Percentiles rank a stretch among this genome's conserved stretches.
phyloP scores from a whole-genome alignment of 2,113 vertebrate genomes.

The Miniopterus natalensis region DNA sequence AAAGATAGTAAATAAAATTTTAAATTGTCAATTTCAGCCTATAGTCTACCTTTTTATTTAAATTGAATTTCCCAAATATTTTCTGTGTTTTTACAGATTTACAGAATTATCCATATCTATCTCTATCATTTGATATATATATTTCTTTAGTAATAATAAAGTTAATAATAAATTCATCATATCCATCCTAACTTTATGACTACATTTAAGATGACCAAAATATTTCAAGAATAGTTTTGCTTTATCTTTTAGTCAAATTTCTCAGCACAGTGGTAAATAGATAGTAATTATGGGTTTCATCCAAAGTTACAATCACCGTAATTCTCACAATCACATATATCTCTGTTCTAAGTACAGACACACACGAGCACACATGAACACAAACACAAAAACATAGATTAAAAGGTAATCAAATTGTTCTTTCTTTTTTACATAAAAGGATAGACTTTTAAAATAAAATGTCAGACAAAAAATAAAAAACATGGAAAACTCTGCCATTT shows the following conservation, averaged over 20 bases:
- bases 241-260: neutral
- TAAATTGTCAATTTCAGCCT: no score
- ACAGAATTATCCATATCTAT: no score
- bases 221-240: neutral
- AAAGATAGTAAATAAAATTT: no score
- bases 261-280: neutral
- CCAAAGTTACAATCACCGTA: neutral
- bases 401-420: neutral
- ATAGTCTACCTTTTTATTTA: no score
- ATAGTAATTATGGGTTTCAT: no score
- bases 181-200: neutral
- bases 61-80: no score
- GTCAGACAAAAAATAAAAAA: neutral
- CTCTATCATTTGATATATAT: no score
- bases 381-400: neutral
- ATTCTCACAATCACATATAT: neutral
- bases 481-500: neutral
- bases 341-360: neutral
- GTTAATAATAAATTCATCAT: neutral
- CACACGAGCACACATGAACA: neutral
- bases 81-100: no score
- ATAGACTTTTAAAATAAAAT: constrained; percentile 39
- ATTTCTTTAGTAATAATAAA: neutral
- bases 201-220: neutral
- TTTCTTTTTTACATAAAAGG: neutral